Percentiles rank a stretch among this genome's conserved stretches.
Conservation (phyloP, 2,113 vertebrate genomes). For the Chloropsis cyanopogon region DNA sequence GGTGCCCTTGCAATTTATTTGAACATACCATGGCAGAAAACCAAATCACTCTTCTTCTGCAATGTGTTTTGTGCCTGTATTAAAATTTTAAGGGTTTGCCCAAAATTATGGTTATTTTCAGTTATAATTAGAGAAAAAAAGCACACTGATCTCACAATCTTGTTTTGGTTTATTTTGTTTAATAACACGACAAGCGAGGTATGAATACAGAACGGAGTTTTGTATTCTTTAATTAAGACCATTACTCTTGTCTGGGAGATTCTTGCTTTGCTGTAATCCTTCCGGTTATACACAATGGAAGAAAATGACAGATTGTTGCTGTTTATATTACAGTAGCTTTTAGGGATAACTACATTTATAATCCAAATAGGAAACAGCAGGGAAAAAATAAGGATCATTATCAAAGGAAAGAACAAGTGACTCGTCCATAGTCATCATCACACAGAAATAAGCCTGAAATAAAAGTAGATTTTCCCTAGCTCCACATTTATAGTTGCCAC, state of each 20-base stretch:
- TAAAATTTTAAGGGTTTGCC: background rate
- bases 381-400: background rate
- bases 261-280: background rate
- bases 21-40: background rate
- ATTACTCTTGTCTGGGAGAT: background rate
- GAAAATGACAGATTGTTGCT: background rate
- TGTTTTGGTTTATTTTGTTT: background rate
- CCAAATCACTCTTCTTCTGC: background rate
- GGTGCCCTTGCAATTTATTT: background rate
- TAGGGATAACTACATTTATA: background rate
- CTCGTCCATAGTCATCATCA: background rate
- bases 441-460: background rate
- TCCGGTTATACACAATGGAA: background rate
- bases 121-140: background rate
- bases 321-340: background rate
- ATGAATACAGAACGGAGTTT: background rate
- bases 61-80: background rate
- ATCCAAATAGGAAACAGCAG: background rate
- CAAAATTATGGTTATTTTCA: background rate
- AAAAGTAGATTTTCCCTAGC: background rate
- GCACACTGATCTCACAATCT: background rate
- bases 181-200: background rate
- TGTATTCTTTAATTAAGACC: conserved; percentile 27
- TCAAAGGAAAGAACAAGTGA: background rate
- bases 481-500: background rate